phyloP scores from a whole-genome alignment of 2,797 vertebrate genomes.

The Hylomyscus alleni region DNA sequence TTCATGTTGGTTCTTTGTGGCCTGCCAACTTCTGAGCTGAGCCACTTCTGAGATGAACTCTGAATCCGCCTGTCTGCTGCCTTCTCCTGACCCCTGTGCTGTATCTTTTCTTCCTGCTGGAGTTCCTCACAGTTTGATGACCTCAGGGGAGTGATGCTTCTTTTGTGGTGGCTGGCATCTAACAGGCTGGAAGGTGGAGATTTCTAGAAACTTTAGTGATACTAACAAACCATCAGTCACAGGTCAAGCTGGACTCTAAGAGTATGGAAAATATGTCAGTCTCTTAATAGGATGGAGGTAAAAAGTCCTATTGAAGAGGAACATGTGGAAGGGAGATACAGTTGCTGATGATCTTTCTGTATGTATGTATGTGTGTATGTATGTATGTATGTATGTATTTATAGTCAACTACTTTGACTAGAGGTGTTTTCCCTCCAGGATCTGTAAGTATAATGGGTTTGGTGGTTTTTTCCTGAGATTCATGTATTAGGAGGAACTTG shows the following conservation, averaged over 20 bases:
- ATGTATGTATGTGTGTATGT: too few relatives aligned
- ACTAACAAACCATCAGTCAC: neutral
- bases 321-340: fast-evolving
- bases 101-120: neutral
- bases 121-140: neutral
- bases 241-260: neutral
- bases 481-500: neutral
- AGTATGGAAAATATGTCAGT: neutral
- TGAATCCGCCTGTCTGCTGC: fast-evolving
- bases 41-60: neutral
- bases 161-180: neutral
- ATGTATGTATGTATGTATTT: neutral
- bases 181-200: neutral
- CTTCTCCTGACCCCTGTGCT: neutral
- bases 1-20: neutral
- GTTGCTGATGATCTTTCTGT: neutral
- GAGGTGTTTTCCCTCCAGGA: neutral
- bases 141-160: neutral
- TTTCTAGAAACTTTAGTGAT: neutral
- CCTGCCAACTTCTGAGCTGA: neutral
- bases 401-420: neutral
- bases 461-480: neutral
- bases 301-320: neutral
- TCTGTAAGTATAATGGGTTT: too few relatives aligned
- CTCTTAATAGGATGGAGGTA: neutral